Evolutionary conservation across 1,140 invertebrate species (phyloP), one percentile per base, ranked within the genome.

Genomic region (Lucilia sericata): DNA sequence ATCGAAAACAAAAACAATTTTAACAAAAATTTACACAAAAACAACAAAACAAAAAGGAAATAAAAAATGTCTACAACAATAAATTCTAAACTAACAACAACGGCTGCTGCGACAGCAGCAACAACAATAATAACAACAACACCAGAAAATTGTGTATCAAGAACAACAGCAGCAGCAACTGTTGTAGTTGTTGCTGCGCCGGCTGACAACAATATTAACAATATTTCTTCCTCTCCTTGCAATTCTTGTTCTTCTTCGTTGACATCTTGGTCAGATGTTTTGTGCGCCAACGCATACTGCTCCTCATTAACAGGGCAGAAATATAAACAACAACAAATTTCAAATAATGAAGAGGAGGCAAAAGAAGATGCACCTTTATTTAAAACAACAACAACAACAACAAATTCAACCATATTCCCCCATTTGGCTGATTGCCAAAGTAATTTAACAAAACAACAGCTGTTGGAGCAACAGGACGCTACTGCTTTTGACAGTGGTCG

Each of bases 11-110:
- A 9, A 19, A 19, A 70, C 9, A 70, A 70, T 70, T 7, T 12
- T 5, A 70, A 8, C 5, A 42, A 8, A 42, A 42, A 42, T 42
- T 8, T 42, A 76, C 17, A 42, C 5, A 9, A 76, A 19, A 76
- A 76, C 10, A 51, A 74, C 70, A 82, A 42, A 82, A 82, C 25
- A 83, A 30, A 30, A 30, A 42, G 42, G 42, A 74, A 83, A 82
- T 55, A 17, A 49, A 84, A 85, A 86, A 87, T 87, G 87, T 88
- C 86, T 87, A 86, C 80, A 83, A 84, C 86, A 85, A 83, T 70
- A 74, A 74, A 47, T 34, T 30, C 74, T 55, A 84, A 17, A 83
- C 19, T 49, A 55, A 47, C 70, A 84, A 70, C 74, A 49, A 65
- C 83, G 42, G 51, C 83, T 14, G 74, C 60, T 78, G 74, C 78